Base-by-base conservation (phyloP, 2,113 vertebrate genomes). In the Solea senegalensis region DNA sequence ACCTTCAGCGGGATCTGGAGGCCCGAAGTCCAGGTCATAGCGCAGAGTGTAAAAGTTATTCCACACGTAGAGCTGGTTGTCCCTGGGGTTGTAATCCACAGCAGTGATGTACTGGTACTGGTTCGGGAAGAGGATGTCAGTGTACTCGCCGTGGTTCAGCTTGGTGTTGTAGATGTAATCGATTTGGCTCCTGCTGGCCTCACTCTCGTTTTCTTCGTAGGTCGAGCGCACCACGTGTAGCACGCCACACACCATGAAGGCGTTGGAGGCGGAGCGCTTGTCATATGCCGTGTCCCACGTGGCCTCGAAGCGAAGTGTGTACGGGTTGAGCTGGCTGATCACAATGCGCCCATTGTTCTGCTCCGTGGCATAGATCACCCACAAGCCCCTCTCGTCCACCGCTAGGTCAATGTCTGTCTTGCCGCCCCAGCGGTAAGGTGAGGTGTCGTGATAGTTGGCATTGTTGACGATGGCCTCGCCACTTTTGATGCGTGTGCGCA, bases 381-480 rank as follows among this genome's bases (percentile, higher is more conserved):
- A 99, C 9, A 99, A 85, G 44, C 98, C 98, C 28, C 97, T 95
- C 84, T 99, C 98, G 65, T 99, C 98, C 54, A 98, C 98, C 0
- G 96, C 96, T 72, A 99, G 91, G 90, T 99, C 98, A 13, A 99
- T 98, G 88, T 99, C 98, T 2, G 97, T 98, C 91, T 99, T 99
- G 61, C 98, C 98, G 14, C 98, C 98, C 98, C 98, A 99, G 68
- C 97, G 94, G 78, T 99, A 99, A 0, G 98, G 98, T 2, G 98
- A 99, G 2, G 98, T 99, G 88, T 99, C 98, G 0, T 99, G 98
- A 86, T 99, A 99, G 93, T 99, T 99, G 85, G 98, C 98, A 9
- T 96, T 97, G 86, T 97, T 96, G 58, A 99, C 98, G 56, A 99
- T 99, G n/a, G 98, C 97, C 90, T 99, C 98, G 11, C 98, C 98